A percentile compares a stretch with the other conserved stretches of the same genome.
phyloP scores from a whole-genome alignment of 2,797 vertebrate species.

The Spinus pinus region DNA sequence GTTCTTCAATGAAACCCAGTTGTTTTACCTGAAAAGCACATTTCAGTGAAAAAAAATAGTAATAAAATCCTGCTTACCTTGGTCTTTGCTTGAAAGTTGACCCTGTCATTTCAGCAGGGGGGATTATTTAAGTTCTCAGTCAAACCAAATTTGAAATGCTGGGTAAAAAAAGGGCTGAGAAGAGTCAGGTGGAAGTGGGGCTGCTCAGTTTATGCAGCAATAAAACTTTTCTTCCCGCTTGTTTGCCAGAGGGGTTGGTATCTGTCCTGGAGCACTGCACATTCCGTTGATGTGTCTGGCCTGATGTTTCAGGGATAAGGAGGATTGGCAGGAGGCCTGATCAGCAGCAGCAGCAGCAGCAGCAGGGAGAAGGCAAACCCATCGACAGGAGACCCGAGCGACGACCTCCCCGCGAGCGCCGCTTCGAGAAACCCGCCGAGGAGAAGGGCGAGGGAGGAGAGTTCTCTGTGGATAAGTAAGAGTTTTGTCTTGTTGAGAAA shows the following conservation, averaged over 20 bases:
- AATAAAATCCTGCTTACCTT: neutral
- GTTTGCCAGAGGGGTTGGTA: neutral
- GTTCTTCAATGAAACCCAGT: accelerated
- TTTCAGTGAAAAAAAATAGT: accelerated
- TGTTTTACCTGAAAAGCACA: neutral
- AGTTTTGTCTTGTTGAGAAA: neutral
- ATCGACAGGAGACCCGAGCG: constrained; percentile 91
- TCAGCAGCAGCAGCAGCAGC: constrained; percentile 79
- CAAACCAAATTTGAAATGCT: neutral
- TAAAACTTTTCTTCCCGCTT: accelerated
- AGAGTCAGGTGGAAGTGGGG: neutral
- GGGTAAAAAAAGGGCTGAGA: neutral
- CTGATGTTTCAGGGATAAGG: constrained; percentile 85
- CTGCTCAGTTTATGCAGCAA: neutral
- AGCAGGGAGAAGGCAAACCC: constrained; percentile 88
- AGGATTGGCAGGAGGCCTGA: constrained; percentile 92
- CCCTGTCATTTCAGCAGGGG: neutral
- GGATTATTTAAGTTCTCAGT: neutral
- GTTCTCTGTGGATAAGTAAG: constrained; percentile 91
- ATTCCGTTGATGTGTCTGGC: constrained; percentile 18
- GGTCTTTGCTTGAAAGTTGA: neutral
- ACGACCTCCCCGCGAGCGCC: constrained; percentile 94
- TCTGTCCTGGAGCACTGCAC: neutral
- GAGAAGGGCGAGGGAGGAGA: constrained; percentile 94
- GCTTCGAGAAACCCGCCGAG: constrained; percentile 91